Conservation (phyloP, 2,888 invertebrate genomes). For the Dryococelus australis region DNA sequence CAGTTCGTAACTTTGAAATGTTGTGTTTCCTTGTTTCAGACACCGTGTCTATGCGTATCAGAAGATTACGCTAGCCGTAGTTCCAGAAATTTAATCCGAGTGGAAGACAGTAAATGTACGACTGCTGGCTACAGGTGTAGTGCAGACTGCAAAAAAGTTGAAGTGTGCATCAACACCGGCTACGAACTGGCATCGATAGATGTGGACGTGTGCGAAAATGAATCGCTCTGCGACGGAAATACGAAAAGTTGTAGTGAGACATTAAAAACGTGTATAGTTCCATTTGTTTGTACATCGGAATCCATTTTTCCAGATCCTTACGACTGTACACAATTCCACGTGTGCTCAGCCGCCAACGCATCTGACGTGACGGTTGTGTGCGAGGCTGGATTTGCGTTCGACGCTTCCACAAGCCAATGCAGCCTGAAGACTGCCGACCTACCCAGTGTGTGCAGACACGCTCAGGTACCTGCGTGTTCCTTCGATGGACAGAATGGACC, state of each 20-base stretch:
- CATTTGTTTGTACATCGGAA: neutral
- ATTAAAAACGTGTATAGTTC: neutral
- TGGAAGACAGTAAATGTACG: neutral
- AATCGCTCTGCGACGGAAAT: neutral
- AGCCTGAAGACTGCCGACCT: neutral
- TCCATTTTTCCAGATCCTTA: neutral
- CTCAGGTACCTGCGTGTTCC: neutral
- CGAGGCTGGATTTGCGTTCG: neutral
- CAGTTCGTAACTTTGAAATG: too few relatives aligned
- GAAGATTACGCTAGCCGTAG: neutral
- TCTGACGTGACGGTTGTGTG: neutral
- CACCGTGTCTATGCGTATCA: neutral
- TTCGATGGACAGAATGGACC: neutral
- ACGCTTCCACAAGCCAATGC: neutral
- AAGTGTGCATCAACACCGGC: neutral
- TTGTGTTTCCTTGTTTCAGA: neutral
- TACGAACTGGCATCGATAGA: neutral
- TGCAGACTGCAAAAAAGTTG: neutral
- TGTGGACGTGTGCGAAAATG: neutral
- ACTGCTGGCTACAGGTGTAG: neutral
- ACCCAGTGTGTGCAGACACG: neutral
- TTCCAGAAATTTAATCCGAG: neutral
- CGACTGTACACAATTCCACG: slow-evolving; percentile 8
- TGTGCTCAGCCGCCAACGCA: neutral
- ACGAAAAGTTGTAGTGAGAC: neutral